Base-by-base conservation (phyloP, 2,113 vertebrate species). In the Enhydra lutris region DNA sequence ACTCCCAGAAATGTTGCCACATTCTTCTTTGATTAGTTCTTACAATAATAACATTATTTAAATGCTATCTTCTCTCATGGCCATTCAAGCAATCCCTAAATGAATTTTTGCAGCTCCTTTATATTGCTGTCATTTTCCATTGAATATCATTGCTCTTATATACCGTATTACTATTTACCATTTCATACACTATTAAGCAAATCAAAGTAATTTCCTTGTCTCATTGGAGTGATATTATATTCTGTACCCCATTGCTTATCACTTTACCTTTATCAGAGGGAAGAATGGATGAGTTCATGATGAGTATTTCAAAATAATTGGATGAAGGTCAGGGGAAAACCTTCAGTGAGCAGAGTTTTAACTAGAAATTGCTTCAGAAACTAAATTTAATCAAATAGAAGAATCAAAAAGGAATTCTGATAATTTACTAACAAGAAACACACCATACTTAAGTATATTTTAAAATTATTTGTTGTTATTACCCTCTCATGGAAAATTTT, bases 251-350 rank as follows among this genome's bases (percentile, higher is more conserved):
- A 18, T 34, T 26, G 5, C 1, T 91, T 63, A 36, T 20, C 17
- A 1, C 0, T 18, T 57, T 52, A 81, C 7, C 13, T 42, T 65
- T 42, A 79, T 9, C 14, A 2, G 21, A 12, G 3, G 4, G 0
- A 57, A 34, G 10, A 59, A 45, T 31, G 45, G 1, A 36, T 45
- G 50, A 52, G 4, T 85, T 76, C 8, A 23, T 24, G 29, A 59
- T 89, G 6, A 42, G 1, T 21, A n/a, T 59, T 79, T 71, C 31
- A 65, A 9, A 79, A 26, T 36, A 47, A 80, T 20, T 6, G 17
- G 34, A 26, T 34, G 21, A 83, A 91, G 8, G 6, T 3, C 50
- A 4, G 3, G 1, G 13, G 4, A 5, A 8, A 29, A 47, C 0
- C 3, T 71, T 85, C 13, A 36, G 21, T 4, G 18, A 57, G 26